These are phyloP conservation scores for Opisthocomus hoazin DNA, from an alignment of 2,113 vertebrate species.

Conservation along the genomic window DNA sequence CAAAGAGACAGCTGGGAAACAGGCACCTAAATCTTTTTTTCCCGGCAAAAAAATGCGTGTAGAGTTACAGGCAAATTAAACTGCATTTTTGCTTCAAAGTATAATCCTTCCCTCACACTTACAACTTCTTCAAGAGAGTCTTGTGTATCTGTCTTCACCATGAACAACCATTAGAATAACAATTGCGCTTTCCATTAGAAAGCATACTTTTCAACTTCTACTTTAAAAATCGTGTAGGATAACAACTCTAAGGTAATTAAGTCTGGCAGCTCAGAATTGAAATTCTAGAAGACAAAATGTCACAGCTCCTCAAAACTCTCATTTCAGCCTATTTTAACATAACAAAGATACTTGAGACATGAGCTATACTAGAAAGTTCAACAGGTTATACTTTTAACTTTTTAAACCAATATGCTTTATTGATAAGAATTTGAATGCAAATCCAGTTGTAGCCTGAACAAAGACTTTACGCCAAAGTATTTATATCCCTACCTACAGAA, in stretches of 20 bases:
- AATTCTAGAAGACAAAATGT: slow-evolving; percentile 41
- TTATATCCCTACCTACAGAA: not conserved
- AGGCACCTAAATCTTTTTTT: not conserved
- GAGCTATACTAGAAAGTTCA: not conserved
- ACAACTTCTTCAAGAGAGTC: not conserved
- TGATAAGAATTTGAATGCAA: not conserved
- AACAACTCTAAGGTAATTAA: slow-evolving; percentile 28
- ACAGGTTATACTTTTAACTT: not conserved
- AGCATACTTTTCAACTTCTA: not conserved
- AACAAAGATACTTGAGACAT: not conserved
- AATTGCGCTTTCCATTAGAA: not conserved
- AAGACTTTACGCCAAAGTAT: not conserved
- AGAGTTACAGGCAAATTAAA: not conserved
- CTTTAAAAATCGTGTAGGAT: not conserved
- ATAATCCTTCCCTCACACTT: not conserved
- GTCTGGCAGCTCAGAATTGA: slow-evolving; percentile 27
- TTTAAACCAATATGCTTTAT: not conserved
- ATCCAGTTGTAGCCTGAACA: not conserved
- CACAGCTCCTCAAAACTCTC: not conserved
- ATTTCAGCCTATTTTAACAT: not conserved
- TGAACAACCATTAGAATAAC: not conserved
- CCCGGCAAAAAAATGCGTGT: not conserved
- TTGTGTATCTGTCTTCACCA: not conserved
- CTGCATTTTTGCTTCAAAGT: not conserved
- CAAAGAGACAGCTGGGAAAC: not conserved